Base-by-base conservation (phyloP, 2,113 vertebrate genomes). In the Athene cunicularia region DNA sequence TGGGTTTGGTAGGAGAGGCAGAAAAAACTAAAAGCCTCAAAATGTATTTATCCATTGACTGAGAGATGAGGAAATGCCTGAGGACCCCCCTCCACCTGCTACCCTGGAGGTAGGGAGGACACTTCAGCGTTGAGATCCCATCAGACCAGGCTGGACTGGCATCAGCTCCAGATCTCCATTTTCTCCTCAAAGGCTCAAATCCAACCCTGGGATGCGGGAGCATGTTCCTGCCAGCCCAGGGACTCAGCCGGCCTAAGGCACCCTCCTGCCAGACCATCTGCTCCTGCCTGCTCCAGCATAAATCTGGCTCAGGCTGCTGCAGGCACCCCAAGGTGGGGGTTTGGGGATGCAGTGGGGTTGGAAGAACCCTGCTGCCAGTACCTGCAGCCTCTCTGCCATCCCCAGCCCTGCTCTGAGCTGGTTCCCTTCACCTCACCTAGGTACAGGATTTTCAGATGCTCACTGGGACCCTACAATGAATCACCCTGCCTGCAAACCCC, bases 61-160 rank as follows among this genome's bases (percentile, higher is more conserved):
- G 41, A 62, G 35, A 79, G 8, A 9, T 73, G 21, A 79, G 30
- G 50, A 80, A 53, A 45, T 28, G 41, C 33, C 30, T 22, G 14
- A 67, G 58, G 58, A 74, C 2, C 9, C 7, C 15, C 11, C 4
- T n/a, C 17, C 6, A 24, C 24, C 18, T 2, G 0, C 27, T 20
- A 1, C 2, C 0, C 19, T 30, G 8, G 26, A 12, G 39, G 13
- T 13, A 11, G 4, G 19, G 8, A 2, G 12, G 2, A 2, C 22
- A 17, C 7, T 60, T 68, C 12, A 30, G 4, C 3, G 1, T 2
- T 49, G 75, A 24, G 41, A 43, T 12, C 22, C 64, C 52, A 84
- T 52, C 30, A 6, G 67, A n/a, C 3, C 2, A 0, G 39, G 12
- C 81, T 74, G 55, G 43, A 8, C 73, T 39, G 77, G 39, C 71